Evolutionary conservation across 2,797 vertebrate genomes (phyloP).

Genomic region (Trematomus bernacchii): DNA sequence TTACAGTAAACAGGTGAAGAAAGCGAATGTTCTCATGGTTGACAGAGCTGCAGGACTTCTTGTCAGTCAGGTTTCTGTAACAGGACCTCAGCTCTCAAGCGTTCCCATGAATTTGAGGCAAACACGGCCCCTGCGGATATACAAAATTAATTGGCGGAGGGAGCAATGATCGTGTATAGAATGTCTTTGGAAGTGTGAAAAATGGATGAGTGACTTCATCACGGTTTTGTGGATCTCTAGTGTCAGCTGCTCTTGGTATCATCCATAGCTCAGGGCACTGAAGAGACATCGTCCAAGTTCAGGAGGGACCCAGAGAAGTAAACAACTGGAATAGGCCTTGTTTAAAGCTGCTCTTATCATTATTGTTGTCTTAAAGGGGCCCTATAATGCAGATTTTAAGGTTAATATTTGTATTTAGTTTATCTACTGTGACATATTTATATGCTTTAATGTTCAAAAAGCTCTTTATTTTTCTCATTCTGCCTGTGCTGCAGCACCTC

Average conservation of each 20-base stretch:
- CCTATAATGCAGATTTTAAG: too few relatives aligned
- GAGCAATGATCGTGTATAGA: conserved; percentile 19
- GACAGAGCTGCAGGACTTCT: conserved; percentile 24
- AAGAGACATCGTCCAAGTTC: neutral
- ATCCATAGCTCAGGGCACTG: conserved; percentile 5
- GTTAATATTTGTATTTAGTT: too few relatives aligned
- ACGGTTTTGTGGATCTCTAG: conserved; percentile 23
- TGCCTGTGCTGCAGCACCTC: too few relatives aligned
- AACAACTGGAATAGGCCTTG: neutral
- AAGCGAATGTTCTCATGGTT: conserved; percentile 26
- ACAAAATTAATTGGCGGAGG: conserved; percentile 30
- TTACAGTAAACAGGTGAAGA: conserved; percentile 52
- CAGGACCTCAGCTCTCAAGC: conserved; percentile 18
- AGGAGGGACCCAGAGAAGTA: neutral
- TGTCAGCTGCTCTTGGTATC: conserved; percentile 12
- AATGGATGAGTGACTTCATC: conserved; percentile 20
- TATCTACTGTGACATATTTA: too few relatives aligned
- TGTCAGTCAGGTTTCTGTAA: conserved; percentile 41
- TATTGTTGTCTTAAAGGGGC: neutral
- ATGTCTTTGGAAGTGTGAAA: conserved; percentile 10
- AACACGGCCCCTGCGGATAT: conserved; percentile 38
- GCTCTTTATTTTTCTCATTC: too few relatives aligned
- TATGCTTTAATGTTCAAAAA: too few relatives aligned
- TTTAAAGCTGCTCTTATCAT: neutral
- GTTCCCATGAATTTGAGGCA: conserved; percentile 29